Percentiles rank a stretch among this genome's conserved stretches.
Conservation (phyloP, 2,888 invertebrate genomes). For the Litoditis marina region DNA sequence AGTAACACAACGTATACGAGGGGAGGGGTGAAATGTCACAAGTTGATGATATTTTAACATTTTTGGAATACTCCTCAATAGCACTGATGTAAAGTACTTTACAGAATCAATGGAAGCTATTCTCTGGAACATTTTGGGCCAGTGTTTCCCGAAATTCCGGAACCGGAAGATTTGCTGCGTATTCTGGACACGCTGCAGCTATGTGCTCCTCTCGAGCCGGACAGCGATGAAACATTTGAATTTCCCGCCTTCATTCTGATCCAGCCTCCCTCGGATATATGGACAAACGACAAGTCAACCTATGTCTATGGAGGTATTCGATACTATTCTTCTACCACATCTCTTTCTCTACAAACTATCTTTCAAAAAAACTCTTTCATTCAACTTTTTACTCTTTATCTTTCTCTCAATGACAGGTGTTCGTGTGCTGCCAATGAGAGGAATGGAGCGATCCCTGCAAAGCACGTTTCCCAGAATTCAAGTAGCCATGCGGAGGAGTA, state of each 20-base stretch:
- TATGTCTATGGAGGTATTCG: conserved; percentile 63
- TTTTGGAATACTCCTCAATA: no score
- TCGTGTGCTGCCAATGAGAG: conserved; percentile 65
- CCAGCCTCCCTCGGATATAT: conserved; percentile 47
- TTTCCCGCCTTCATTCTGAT: conserved; percentile 71
- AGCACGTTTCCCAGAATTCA: conserved; percentile 72
- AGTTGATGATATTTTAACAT: no score
- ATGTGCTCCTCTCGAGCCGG: conserved; percentile 58
- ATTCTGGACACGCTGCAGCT: conserved; percentile 72
- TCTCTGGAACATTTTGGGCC: conserved; percentile 75
- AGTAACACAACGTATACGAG: no score
- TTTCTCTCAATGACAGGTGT: conserved; percentile 22
- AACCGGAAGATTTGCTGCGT: conserved; percentile 72
- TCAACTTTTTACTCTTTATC: no score
- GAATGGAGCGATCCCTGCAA: conserved; percentile 69
- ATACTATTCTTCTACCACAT: neutral
- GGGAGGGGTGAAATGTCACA: no score
- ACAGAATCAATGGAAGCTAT: conserved; percentile 72
- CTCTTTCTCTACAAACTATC: no score
- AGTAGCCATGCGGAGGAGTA: conserved; percentile 69
- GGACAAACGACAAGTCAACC: conserved; percentile 35
- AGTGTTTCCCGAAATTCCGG: conserved; percentile 71
- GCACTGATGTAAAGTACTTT: neutral
- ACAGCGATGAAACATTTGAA: conserved; percentile 67
- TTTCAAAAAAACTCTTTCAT: no score